phyloP scores from a whole-genome alignment of 2,113 vertebrate genomes.

The Pomatorhinus ruficollis region DNA sequence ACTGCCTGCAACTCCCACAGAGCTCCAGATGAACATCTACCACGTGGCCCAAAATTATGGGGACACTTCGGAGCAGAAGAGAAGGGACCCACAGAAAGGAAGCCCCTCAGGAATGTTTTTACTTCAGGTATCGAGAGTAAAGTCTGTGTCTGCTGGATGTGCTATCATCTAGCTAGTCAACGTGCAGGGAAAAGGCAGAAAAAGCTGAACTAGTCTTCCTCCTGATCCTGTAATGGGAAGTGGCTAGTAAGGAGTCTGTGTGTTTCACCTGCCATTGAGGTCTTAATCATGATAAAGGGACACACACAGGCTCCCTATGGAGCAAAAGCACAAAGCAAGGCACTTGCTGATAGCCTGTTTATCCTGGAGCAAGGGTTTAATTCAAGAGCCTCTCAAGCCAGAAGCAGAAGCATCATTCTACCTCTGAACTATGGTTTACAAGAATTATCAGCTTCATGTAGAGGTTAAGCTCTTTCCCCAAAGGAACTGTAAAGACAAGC shows the following conservation, averaged over 20 bases:
- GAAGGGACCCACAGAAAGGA: neutral
- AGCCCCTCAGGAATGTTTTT: neutral
- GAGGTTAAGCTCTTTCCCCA: neutral
- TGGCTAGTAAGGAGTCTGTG: neutral
- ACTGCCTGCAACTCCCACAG: neutral
- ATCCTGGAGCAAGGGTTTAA: neutral
- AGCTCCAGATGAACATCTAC: neutral
- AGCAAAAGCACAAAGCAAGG: neutral
- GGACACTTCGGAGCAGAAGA: neutral
- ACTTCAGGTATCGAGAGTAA: neutral
- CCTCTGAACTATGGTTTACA: neutral
- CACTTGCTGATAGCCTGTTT: neutral
- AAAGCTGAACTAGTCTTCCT: neutral
- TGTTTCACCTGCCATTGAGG: neutral
- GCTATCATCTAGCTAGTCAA: neutral
- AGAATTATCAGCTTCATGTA: neutral
- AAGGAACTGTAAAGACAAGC: neutral
- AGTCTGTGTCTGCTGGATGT: neutral
- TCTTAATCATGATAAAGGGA: rapidly evolving
- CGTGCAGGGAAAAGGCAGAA: neutral
- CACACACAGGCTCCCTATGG: neutral
- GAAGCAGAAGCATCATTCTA: neutral
- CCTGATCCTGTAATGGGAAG: neutral
- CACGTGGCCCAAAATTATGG: neutral
- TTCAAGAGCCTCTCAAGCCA: neutral